Evolutionary conservation across 1,140 invertebrate genomes (phyloP).

Genomic region (Zaprionus lachaisei): DNA sequence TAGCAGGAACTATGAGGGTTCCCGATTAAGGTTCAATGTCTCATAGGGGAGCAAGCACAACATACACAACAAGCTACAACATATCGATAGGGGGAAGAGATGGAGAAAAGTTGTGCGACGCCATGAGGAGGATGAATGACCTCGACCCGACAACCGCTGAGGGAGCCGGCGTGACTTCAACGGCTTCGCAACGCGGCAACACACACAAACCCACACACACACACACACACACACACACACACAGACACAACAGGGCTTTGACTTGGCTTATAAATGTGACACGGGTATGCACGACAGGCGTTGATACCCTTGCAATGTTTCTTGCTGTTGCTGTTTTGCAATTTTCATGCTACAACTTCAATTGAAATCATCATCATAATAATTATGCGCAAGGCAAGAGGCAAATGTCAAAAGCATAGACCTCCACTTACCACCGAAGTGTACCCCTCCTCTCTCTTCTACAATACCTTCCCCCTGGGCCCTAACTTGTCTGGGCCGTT

Average conservation of each 20-base stretch:
- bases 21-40: conserved; percentile 19
- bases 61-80: not conserved
- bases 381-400: conserved; percentile 41
- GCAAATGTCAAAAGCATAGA: conserved; percentile 47
- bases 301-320: not conserved
- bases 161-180: conserved; percentile 22
- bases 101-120: not conserved
- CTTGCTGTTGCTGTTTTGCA: conserved; percentile 21
- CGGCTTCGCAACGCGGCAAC: conserved; percentile 22
- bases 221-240: not conserved
- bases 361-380: conserved; percentile 37
- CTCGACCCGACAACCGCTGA: conserved; percentile 26
- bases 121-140: conserved; percentile 34
- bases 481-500: conserved; percentile 7
- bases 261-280: conserved; percentile 43
- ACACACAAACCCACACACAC: not conserved
- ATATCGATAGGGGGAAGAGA: not conserved
- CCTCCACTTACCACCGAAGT: conserved; percentile 19
- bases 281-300: conserved; percentile 13
- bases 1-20: conserved; percentile 13
- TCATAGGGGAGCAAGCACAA: not conserved
- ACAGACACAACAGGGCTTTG: conserved; percentile 24
- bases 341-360: conserved; percentile 38
- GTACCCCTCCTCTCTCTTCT: not conserved
- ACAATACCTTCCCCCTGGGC: no score